phyloP scores from a whole-genome alignment of 2,888 invertebrate species.

The Tetragnatha montana region DNA sequence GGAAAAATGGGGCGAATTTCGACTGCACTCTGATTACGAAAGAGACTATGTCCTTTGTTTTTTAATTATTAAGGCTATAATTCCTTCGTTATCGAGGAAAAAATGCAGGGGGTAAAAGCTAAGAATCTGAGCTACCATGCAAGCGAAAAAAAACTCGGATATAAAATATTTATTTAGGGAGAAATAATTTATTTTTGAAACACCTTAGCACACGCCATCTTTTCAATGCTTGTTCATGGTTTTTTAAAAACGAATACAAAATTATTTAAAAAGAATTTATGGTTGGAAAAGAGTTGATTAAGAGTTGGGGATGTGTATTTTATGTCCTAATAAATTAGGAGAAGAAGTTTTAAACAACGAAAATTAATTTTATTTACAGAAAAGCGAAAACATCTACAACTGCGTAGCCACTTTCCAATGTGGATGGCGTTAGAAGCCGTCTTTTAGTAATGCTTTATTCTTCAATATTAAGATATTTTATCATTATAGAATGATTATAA shows the following conservation, averaged over 20 bases:
- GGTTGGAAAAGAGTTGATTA: conserved; percentile 6
- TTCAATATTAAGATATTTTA: not conserved
- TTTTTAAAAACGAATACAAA: conserved; percentile 53
- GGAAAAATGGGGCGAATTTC: conserved; percentile 46
- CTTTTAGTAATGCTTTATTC: conserved; percentile 6
- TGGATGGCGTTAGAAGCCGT: conserved; percentile 5
- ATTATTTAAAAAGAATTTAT: conserved; percentile 31
- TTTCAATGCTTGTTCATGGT: conserved; percentile 34
- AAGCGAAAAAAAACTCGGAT: conserved; percentile 37
- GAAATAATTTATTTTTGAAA: conserved; percentile 63
- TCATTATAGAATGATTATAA: not conserved
- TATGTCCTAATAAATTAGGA: conserved; percentile 41
- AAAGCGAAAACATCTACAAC: conserved; percentile 43
- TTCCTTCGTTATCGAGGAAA: conserved; percentile 42
- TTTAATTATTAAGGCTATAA: conserved; percentile 57
- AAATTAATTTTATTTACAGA: conserved; percentile 37
- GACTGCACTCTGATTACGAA: conserved; percentile 49
- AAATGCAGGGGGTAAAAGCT: conserved; percentile 17
- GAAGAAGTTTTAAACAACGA: not conserved
- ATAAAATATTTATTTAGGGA: conserved; percentile 24
- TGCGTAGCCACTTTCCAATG: conserved; percentile 44
- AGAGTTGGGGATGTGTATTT: conserved; percentile 15
- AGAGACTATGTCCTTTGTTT: conserved; percentile 51
- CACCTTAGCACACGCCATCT: conserved; percentile 64
- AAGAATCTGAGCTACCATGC: conserved; percentile 41